Percentiles rank a stretch among this genome's conserved stretches.
These are phyloP conservation scores for Streblospio benedicti DNA, from an alignment of 1,140 invertebrate genomes.

Conservation along the genomic window DNA sequence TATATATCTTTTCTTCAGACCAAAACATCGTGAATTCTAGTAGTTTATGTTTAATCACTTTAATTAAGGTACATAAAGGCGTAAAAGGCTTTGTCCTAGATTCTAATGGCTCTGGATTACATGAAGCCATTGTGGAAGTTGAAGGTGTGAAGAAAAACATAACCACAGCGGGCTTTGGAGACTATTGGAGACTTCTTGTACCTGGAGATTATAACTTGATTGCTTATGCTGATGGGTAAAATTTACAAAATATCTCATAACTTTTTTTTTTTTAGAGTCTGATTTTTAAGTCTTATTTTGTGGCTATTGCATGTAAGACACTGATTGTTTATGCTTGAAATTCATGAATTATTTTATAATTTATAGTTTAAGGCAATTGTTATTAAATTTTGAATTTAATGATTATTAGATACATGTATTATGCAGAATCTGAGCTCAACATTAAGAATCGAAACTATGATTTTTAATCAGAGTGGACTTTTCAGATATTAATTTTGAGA, in stretches of 20 bases:
- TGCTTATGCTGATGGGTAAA: slow-evolving; percentile 61
- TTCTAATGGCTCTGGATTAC: slow-evolving; percentile 58
- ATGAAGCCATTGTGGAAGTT: slow-evolving; percentile 66
- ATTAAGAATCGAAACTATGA: too few species aligned
- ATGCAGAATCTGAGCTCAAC: slow-evolving; percentile 27
- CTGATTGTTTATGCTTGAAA: too few species aligned
- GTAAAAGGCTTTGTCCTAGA: slow-evolving; percentile 78
- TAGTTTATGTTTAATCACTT: background rate
- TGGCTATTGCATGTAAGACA: too few species aligned
- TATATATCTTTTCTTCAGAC: background rate
- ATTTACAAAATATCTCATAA: too few species aligned
- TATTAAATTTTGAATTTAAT: too few species aligned
- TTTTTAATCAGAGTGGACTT: too few species aligned
- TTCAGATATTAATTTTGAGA: too few species aligned
- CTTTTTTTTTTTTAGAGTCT: too few species aligned
- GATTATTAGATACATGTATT: slow-evolving; percentile 31
- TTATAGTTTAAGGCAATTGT: too few species aligned
- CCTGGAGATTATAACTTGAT: slow-evolving; percentile 82
- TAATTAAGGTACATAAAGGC: slow-evolving; percentile 64
- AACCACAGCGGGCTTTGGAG: slow-evolving; percentile 61
- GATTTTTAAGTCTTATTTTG: too few species aligned
- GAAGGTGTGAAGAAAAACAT: slow-evolving; percentile 46
- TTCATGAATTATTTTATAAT: too few species aligned
- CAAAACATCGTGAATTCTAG: background rate
- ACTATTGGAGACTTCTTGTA: slow-evolving; percentile 83